A percentile compares a stretch with the other conserved stretches of the same genome.
Evolutionary conservation across 1,140 invertebrate genomes (phyloP).

Genomic region (Drosophila pectinifera): DNA sequence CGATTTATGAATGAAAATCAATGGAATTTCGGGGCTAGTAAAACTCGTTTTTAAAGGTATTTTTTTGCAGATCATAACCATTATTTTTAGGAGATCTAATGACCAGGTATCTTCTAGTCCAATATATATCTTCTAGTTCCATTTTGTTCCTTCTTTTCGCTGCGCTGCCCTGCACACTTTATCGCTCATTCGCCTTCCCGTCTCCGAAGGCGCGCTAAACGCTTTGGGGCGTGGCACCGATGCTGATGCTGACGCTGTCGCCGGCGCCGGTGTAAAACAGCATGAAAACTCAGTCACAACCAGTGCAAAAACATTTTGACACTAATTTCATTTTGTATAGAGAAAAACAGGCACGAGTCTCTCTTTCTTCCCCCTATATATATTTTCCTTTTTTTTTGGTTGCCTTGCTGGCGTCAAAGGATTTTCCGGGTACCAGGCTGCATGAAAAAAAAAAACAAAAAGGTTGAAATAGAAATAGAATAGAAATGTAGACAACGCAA

Average conservation of each 20-base stretch:
- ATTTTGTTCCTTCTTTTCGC: conserved; percentile 19
- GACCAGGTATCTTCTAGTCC: conserved; percentile 5
- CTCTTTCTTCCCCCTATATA: conserved; percentile 23
- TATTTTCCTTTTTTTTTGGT: conserved; percentile 32
- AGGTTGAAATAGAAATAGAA: conserved; percentile 79
- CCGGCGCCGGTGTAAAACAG: conserved; percentile 77
- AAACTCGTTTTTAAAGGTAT: too few relatives aligned
- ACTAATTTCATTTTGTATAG: conserved; percentile 83
- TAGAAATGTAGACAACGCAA: conserved; percentile 75
- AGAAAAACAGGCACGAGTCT: conserved; percentile 70
- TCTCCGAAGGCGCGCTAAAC: conserved; percentile 74
- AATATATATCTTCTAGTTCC: too few relatives aligned
- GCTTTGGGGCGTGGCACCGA: conserved; percentile 72
- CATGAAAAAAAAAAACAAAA: conserved; percentile 56
- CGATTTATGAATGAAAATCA: too few relatives aligned
- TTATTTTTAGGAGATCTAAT: background rate
- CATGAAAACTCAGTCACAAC: conserved; percentile 81
- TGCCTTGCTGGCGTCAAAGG: conserved; percentile 73
- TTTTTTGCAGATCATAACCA: too few relatives aligned
- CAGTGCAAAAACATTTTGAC: conserved; percentile 82
- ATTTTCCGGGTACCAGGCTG: conserved; percentile 51
- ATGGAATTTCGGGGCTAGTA: too few relatives aligned
- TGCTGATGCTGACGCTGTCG: conserved; percentile 39
- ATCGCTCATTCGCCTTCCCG: conserved; percentile 72
- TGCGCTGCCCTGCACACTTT: conserved; percentile 63